A percentile compares a stretch with the other conserved stretches of the same genome.
Evolutionary conservation across 2,888 invertebrate genomes (phyloP).

Genomic region (Polydesmus complanatus): DNA sequence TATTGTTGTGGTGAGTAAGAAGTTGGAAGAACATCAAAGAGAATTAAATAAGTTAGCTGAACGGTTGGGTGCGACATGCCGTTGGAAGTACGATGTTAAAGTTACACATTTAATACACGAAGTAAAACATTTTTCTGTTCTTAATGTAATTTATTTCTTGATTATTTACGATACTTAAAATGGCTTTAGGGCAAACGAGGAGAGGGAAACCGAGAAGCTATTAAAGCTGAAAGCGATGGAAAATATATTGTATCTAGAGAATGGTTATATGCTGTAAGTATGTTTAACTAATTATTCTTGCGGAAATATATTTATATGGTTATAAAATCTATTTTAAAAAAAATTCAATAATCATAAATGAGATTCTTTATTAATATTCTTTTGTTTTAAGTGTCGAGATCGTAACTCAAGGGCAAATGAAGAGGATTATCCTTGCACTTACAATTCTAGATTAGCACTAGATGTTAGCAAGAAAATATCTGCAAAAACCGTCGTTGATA

Average conservation of each 20-base stretch:
- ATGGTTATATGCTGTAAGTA: slow-evolving; percentile 28
- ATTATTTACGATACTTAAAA: not conserved
- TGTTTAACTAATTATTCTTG: not conserved
- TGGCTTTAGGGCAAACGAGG: slow-evolving; percentile 29
- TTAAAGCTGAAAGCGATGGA: slow-evolving; percentile 30
- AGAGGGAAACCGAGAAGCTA: slow-evolving; percentile 31
- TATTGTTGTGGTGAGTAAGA: slow-evolving; percentile 32
- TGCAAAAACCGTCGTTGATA: not conserved
- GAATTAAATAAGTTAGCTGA: slow-evolving; percentile 31
- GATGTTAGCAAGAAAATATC: slow-evolving; percentile 16
- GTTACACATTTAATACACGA: slow-evolving; percentile 34
- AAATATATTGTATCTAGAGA: slow-evolving; percentile 34
- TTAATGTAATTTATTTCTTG: not conserved
- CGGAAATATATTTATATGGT: no score
- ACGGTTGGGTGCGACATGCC: slow-evolving; percentile 32
- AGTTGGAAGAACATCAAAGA: slow-evolving; percentile 28
- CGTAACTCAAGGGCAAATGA: slow-evolving; percentile 31
- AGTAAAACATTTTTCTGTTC: not conserved
- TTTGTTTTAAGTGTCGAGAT: slow-evolving; percentile 25
- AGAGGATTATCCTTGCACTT: slow-evolving; percentile 32
- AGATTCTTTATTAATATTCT: not conserved
- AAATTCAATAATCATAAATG: no score
- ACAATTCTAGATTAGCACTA: slow-evolving; percentile 31
- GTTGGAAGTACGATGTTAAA: slow-evolving; percentile 30
- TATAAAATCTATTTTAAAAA: no score